These are phyloP conservation scores for Calliphora vicina DNA, from an alignment of 1,140 invertebrate genomes.

Conservation along the genomic window DNA sequence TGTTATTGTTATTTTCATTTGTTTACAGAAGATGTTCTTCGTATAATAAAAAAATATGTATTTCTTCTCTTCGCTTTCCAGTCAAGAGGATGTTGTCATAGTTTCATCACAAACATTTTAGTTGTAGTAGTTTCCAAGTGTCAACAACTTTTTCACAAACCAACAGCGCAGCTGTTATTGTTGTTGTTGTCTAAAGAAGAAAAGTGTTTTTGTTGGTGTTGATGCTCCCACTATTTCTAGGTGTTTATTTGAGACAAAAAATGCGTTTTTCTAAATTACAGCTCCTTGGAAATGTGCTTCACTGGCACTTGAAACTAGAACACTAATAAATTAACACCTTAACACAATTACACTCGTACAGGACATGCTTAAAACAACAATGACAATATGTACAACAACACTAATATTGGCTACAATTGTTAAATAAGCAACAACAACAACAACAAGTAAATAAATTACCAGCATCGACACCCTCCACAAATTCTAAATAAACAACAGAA, in stretches of 20 bases:
- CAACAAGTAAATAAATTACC: too few species aligned
- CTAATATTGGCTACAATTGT: background rate
- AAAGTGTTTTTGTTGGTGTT: background rate
- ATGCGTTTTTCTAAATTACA: background rate
- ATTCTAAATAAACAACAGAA: too few species aligned
- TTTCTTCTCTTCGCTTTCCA: background rate
- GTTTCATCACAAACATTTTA: background rate
- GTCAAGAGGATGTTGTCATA: conserved; percentile 12
- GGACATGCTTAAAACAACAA: background rate
- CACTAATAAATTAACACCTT: conserved; percentile 14
- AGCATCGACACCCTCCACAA: too few species aligned
- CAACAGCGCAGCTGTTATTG: background rate
- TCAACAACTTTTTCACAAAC: background rate
- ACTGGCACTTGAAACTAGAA: background rate
- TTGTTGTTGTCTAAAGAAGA: background rate
- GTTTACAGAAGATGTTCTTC: too few species aligned
- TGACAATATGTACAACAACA: background rate
- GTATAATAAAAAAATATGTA: background rate
- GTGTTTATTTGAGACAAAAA: background rate
- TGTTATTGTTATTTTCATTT: background rate
- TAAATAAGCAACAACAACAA: too few species aligned
- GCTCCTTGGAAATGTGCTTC: background rate
- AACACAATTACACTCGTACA: background rate
- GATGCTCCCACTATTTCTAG: background rate
- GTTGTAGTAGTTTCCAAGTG: too few species aligned